phyloP scores from a whole-genome alignment of 2,797 vertebrate species.

The Epinephelus malabaricus region DNA sequence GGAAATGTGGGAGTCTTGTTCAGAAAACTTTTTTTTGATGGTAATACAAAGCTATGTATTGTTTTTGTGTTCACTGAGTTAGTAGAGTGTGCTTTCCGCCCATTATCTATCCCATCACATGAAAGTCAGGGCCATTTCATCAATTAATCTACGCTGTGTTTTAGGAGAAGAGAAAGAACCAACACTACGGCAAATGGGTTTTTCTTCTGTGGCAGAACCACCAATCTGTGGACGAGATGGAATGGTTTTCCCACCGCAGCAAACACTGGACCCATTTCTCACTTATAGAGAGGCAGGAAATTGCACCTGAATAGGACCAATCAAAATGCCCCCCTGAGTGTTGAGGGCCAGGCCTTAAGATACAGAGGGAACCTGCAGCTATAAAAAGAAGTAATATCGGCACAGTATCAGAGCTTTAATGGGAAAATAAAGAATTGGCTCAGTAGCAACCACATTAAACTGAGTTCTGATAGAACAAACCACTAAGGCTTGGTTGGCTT shows the following conservation, averaged over 20 bases:
- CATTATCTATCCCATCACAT: constrained; percentile 39
- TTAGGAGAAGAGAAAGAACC: constrained; percentile 25
- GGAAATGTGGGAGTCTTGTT: neutral
- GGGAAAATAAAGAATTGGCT: constrained; percentile 59
- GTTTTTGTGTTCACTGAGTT: constrained; percentile 19
- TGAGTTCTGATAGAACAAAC: constrained; percentile 32
- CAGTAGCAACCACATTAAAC: constrained; percentile 41
- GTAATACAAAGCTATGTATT: constrained; percentile 2
- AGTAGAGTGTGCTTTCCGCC: neutral
- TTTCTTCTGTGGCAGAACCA: constrained; percentile 21
- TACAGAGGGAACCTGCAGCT: constrained; percentile 44
- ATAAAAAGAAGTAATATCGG: constrained; percentile 54
- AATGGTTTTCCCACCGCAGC: constrained; percentile 60
- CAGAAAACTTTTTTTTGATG: neutral
- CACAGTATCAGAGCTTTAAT: constrained; percentile 51
- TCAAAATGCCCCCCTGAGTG: constrained; percentile 47
- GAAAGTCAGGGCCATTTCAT: constrained; percentile 33
- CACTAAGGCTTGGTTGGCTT: constrained; percentile 35
- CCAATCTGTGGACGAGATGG: constrained; percentile 55
- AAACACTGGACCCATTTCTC: constrained; percentile 53
- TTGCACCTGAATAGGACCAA: constrained; percentile 68
- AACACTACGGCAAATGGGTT: constrained; percentile 28
- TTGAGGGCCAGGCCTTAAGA: constrained; percentile 42
- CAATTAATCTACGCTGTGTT: constrained; percentile 47
- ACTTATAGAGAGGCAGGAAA: constrained; percentile 63